Conservation (phyloP, 1,140 invertebrate genomes). For the Notospermus geniculatus region DNA sequence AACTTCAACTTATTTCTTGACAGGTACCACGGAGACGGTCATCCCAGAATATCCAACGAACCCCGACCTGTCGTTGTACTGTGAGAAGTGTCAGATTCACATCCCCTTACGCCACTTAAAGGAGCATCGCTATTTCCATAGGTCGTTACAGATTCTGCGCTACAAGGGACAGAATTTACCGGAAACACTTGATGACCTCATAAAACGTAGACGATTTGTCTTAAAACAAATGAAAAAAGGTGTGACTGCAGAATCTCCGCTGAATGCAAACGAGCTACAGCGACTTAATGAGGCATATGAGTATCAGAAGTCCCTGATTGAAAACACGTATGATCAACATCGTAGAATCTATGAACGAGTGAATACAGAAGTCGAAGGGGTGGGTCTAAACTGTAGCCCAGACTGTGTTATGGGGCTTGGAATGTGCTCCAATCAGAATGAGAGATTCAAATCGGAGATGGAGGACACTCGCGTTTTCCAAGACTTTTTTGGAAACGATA, state of each 20-base stretch:
- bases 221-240: slow-evolving; percentile 32
- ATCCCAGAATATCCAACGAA: slow-evolving; percentile 30
- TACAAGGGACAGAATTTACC: slow-evolving; percentile 29
- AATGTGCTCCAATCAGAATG: slow-evolving; percentile 40
- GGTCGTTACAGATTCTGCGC: slow-evolving; percentile 31
- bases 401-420: slow-evolving; percentile 43
- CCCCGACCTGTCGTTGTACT: slow-evolving; percentile 45
- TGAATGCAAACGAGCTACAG: slow-evolving; percentile 35
- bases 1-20: no score
- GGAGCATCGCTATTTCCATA: slow-evolving; percentile 43
- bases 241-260: slow-evolving; percentile 23
- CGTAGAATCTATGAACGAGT: slow-evolving; percentile 28
- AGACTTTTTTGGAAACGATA: slow-evolving; percentile 50
- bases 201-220: slow-evolving; percentile 34
- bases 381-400: slow-evolving; percentile 40
- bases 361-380: slow-evolving; percentile 31
- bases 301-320: slow-evolving; percentile 42
- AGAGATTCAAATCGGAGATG: slow-evolving; percentile 48
- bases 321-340: slow-evolving; percentile 34
- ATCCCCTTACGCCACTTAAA: slow-evolving; percentile 32
- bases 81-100: slow-evolving; percentile 40
- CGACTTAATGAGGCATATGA: slow-evolving; percentile 49
- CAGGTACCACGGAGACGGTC: slow-evolving; percentile 47
- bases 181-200: slow-evolving; percentile 21
- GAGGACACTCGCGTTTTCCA: slow-evolving; percentile 49